Base-by-base conservation (phyloP, 2,888 invertebrate genomes). In the Ormyrus labotus region DNA sequence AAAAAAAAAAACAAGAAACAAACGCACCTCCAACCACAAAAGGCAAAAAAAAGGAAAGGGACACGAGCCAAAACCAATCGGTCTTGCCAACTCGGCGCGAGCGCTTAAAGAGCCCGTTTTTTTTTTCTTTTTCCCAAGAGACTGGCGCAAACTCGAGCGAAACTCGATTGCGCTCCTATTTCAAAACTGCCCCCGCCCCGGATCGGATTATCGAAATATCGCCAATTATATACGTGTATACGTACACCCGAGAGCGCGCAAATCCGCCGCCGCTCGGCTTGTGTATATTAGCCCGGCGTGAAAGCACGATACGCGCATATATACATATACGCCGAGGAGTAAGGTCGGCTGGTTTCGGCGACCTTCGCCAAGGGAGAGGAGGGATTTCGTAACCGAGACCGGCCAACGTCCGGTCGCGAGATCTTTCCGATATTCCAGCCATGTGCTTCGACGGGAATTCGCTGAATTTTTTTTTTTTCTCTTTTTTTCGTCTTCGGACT, bases 291-390 rank as follows among this genome's bases (percentile, higher is more conserved):
- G 58, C 10, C 48, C 5, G 48, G 48, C 53, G 60, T 78, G 58
- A 78, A 70, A 71, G 65, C 65, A 51, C 55, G 4, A 7, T 53
- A 19, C 19, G 53, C 7, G 10, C 45, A 11, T 53, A 11, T 8
- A 50, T 50, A 45, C 0, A 50, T 50, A 45, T 0, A 61, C 9
- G n/a, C n/a, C 51, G 53, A 11, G 61, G 11, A 11, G 50, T 71
- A 72, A 72, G 78, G 78, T 78, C 78, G 65, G 47, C 53, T 64
- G 53, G 67, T 71, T 67, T 67, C 60, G 71, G 51, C 53, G 78
- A 78, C 78, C 78, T 78, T 78, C 78, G 63, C 70, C 13, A n/a
- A 34, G 34, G 34, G 34, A 34, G 34, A 34, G 5, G 5, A 53
- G 19, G 34, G 48, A 57, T 77, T 70, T 77, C 61, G 77, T 64